Evolutionary conservation across 2,113 vertebrate genomes (phyloP), one percentile per base, ranked within the genome.

Genomic region (Protobothrops mucrosquamatus): DNA sequence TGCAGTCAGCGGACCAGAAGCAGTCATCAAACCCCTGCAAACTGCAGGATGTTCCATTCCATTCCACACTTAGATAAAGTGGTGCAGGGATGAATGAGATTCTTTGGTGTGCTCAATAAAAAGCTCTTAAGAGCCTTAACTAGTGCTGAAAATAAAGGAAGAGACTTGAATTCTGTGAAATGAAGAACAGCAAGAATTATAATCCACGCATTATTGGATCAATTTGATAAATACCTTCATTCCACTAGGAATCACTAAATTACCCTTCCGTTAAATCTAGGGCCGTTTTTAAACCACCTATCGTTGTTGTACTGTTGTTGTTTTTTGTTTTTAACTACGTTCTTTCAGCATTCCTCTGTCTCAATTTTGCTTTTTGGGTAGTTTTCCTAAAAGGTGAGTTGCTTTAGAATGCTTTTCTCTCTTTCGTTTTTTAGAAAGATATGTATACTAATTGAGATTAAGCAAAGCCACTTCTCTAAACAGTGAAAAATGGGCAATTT

Each of bases 401-500:
- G 95, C 46, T 91, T 96, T 87, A 34, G 93, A 48, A 92, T 93
- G 94, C 93, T 86, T 94, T 2, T 92, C 56, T 48, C 87, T 20
- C 81, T 3, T 10, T 94, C 92, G 8, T 56, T 85, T 89, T 56
- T 14, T 93, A 92, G 61, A 92, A 91, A 93, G 87, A 87, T 23
- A 23, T 90, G 43, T 23, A n/a, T 15, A 74, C 92, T 64, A 55
- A 94, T 95, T 95, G 96, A 95, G 92, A 91, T 95, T 97, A 95
- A 94, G 90, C 95, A 93, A 95, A 93, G 86, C 54, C 93, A 91
- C 81, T 87, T 94, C 57, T 51, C 20, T 89, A 96, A 94, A 95
- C 86, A 88, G 95, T 93, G 64, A 93, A 95, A 43, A 94, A 94
- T 94, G 91, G 92, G 87, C 95, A 97, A 89, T 4, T 96, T 89